Evolutionary conservation across 2,797 vertebrate species (phyloP), one percentile per base, ranked within the genome.

Genomic region (Chrysolophus pictus): DNA sequence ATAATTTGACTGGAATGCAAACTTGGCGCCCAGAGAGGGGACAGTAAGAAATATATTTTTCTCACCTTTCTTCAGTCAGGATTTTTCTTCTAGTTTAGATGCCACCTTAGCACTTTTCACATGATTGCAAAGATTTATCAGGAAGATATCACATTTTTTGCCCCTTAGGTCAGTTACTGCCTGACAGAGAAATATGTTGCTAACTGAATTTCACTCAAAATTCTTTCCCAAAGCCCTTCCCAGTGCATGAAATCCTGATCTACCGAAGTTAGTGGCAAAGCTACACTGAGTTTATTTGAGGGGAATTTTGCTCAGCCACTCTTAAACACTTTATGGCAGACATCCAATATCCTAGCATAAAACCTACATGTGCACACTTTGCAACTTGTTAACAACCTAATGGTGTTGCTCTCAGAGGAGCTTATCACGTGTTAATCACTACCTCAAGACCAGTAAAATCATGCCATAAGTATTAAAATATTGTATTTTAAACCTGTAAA

Each of bases 331-430:
- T 46, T 7, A 29, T 59, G 87, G 79, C 67, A 91, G 69, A 44
- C 47, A 62, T 68, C 71, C 74, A 87, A 13, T 42, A 37, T 5
- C 39, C 80, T 15, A 35, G 51, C 49, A 53, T 77, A 76, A 94
- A 90, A 39, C 72, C 67, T 17, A 73, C 58, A 63, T 4, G 26
- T 3, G 6, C 44, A 87, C 33, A 47, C 29, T 91, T 78, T 16
- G 42, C 35, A 77, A 68, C 58, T 85, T 92, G 41, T 78, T 94
- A 95, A 85, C 78, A 77, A 35, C 62, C 53, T 65, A 24, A 68
- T 47, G 67, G 9, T 89, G 87, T 69, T 64, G 15, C 8, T 75
- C 76, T 91, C 12, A 31, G 53, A 35, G 49, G 62, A 77, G 17
- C 3, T 53, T 85, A 53, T 56, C 39, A 47, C 35, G 33, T 42